Conservation (phyloP, 2,113 vertebrate species). For the Rhinichthys klamathensis region DNA sequence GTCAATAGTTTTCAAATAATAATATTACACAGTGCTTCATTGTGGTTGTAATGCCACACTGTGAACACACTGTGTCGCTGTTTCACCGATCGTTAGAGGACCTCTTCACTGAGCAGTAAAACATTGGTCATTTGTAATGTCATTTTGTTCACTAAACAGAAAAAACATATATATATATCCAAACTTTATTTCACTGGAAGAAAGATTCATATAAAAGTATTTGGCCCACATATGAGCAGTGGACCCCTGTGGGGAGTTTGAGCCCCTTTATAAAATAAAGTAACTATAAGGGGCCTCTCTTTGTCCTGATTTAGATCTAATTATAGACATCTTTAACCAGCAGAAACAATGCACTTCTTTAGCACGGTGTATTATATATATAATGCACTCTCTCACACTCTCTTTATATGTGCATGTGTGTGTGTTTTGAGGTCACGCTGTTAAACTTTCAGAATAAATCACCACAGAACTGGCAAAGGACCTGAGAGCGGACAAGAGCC, state of each 20-base stretch:
- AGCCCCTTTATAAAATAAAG: slow-evolving; percentile 34
- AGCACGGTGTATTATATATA: slow-evolving; percentile 4
- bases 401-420: background rate
- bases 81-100: background rate
- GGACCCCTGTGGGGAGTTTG: background rate
- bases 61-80: slow-evolving; percentile 3
- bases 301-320: slow-evolving; percentile 44
- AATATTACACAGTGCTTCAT: background rate
- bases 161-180: too few relatives aligned
- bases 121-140: background rate
- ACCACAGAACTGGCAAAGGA: slow-evolving; percentile 31
- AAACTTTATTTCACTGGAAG: background rate
- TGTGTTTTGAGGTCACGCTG: slow-evolving; percentile 30
- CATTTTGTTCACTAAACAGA: too few relatives aligned
- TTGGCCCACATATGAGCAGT: slow-evolving; percentile 5
- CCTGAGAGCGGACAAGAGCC: background rate
- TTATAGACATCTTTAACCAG: slow-evolving; percentile 8
- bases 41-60: background rate
- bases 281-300: background rate
- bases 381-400: background rate
- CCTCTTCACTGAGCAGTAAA: background rate
- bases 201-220: background rate
- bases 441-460: slow-evolving; percentile 28
- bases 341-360: slow-evolving; percentile 34
- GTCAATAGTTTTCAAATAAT: background rate